These are phyloP conservation scores for Rousettus leschenaultii DNA, from an alignment of 2,113 vertebrate genomes.

Conservation along the genomic window DNA sequence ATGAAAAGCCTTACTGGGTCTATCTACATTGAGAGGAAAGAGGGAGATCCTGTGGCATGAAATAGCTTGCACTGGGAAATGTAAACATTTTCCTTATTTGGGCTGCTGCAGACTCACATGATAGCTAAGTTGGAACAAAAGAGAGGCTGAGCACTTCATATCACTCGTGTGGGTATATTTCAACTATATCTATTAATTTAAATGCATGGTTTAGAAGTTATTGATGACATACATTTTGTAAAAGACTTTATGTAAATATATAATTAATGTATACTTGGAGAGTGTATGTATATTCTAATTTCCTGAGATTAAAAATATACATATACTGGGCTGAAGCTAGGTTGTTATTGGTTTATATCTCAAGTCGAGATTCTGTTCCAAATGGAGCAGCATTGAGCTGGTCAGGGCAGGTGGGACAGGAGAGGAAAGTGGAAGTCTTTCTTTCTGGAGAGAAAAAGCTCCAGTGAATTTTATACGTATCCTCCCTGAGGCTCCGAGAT, in stretches of 20 bases:
- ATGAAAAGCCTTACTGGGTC: neutral
- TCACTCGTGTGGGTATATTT: neutral
- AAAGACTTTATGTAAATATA: neutral
- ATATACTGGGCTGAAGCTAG: neutral
- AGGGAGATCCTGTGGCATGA: too few relatives aligned
- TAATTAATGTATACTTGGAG: neutral
- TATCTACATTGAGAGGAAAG: neutral
- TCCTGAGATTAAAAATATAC: neutral
- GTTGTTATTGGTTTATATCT: neutral
- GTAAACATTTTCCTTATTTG: neutral
- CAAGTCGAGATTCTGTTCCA: neutral
- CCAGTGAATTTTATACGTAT: neutral
- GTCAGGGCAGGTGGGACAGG: neutral
- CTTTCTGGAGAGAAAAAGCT: neutral
- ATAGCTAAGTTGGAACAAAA: neutral
- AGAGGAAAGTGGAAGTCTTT: neutral
- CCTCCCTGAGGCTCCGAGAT: neutral
- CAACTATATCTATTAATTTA: neutral
- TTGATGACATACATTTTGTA: neutral
- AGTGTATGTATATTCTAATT: neutral
- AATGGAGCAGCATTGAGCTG: neutral
- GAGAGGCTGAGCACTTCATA: neutral
- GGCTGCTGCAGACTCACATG: neutral
- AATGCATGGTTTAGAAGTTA: neutral
- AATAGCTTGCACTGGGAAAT: neutral